Evolutionary conservation across 2,797 vertebrate species (phyloP).

Genomic region (Acipenser ruthenus): DNA sequence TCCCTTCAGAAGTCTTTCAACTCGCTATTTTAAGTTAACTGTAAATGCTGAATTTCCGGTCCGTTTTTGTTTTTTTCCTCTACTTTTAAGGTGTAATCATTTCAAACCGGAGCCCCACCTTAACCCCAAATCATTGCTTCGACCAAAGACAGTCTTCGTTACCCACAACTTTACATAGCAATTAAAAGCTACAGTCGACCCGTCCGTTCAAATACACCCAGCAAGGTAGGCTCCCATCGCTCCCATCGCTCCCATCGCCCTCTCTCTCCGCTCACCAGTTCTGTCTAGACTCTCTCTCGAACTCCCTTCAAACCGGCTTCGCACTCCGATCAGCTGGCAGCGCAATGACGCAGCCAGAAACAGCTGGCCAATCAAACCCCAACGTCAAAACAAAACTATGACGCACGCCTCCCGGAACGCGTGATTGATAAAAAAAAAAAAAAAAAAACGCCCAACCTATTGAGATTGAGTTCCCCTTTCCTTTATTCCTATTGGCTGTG

Average conservation of each 20-base stretch:
- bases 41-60: too few relatives aligned
- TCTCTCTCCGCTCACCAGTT: conserved; percentile 37
- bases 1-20: too few relatives aligned
- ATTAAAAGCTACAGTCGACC: too few relatives aligned
- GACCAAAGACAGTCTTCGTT: conserved; percentile 26
- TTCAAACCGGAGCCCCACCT: conserved; percentile 61
- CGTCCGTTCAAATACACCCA: not conserved
- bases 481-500: not conserved
- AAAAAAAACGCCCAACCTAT: not conserved
- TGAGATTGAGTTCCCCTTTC: too few relatives aligned
- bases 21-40: too few relatives aligned
- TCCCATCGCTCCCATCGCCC: conserved; percentile 23
- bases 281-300: conserved; percentile 43
- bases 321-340: conserved; percentile 90
- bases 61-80: too few relatives aligned
- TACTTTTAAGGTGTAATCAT: too few relatives aligned
- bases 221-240: conserved; percentile 18
- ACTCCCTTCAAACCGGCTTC: conserved; percentile 83
- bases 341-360: conserved; percentile 62
- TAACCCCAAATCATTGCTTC: conserved; percentile 54
- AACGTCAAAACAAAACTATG: conserved; percentile 39
- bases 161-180: conserved; percentile 4
- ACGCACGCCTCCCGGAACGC: conserved; percentile 35
- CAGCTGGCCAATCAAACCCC: conserved; percentile 53
- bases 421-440: conserved; percentile 34